Conservation (phyloP, 1,140 invertebrate genomes). For the Diorhabda elongata region DNA sequence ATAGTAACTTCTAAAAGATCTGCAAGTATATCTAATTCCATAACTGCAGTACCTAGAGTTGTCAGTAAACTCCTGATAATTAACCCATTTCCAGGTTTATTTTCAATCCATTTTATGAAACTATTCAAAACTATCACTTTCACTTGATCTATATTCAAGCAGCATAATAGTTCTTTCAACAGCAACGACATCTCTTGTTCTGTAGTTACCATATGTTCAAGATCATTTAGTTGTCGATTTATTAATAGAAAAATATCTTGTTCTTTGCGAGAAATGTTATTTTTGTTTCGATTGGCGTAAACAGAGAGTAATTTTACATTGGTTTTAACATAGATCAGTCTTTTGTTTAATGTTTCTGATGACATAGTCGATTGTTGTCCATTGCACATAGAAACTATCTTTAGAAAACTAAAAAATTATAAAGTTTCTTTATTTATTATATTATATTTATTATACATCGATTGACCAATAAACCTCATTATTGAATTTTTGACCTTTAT, state of each 20-base stretch:
- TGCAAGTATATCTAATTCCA: conserved; percentile 34
- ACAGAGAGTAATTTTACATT: conserved; percentile 41
- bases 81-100: conserved; percentile 36
- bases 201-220: conserved; percentile 35
- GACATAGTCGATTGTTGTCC: conserved; percentile 21
- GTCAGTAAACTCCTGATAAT: conserved; percentile 35
- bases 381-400: conserved; percentile 38
- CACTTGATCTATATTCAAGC: conserved; percentile 38
- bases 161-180: conserved; percentile 34
- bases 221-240: conserved; percentile 35
- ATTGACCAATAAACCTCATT: too few species aligned
- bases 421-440: too few species aligned
- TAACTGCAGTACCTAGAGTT: conserved; percentile 31
- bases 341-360: conserved; percentile 33
- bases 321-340: conserved; percentile 42
- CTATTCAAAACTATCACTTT: conserved; percentile 28
- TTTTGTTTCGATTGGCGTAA: conserved; percentile 39
- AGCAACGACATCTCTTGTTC: conserved; percentile 37
- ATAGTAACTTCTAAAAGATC: conserved; percentile 37
- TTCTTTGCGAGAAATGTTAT: conserved; percentile 30
- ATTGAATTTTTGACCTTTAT: too few species aligned
- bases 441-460: too few species aligned
- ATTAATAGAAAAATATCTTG: conserved; percentile 23
- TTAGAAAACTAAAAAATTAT: conserved; percentile 39
- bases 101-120: conserved; percentile 38